Conservation (phyloP, 2,797 vertebrate genomes). For the Gadopsis bispinosus region DNA sequence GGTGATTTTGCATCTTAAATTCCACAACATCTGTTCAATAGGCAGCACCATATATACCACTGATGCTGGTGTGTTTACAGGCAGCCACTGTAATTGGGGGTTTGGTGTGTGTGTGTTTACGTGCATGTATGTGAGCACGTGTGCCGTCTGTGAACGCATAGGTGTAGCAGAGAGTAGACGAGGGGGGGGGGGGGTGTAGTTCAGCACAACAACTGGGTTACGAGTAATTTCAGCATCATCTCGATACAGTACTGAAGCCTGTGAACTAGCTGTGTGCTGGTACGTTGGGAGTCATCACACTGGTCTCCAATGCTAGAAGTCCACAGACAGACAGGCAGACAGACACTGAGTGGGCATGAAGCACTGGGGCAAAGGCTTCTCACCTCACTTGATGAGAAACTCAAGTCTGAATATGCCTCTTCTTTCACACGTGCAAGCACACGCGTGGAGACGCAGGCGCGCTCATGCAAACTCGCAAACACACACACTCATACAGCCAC, state of each 20-base stretch:
- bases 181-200: constrained; percentile 37
- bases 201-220: constrained; percentile 79
- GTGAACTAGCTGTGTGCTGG: constrained; percentile 59
- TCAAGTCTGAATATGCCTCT: constrained; percentile 50
- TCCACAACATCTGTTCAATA: constrained; percentile 93
- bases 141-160: constrained; percentile 67
- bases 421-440: constrained; percentile 49
- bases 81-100: constrained; percentile 77
- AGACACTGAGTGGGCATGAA: constrained; percentile 56
- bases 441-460: constrained; percentile 34
- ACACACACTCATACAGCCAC: constrained; percentile 46
- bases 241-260: constrained; percentile 43
- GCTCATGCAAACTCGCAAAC: constrained; percentile 43
- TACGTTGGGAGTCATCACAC: constrained; percentile 47
- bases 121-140: constrained; percentile 69
- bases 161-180: constrained; percentile 46
- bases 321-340: constrained; percentile 34
- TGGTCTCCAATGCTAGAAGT: constrained; percentile 17
- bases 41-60: constrained; percentile 76
- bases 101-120: constrained; percentile 55
- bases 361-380: constrained; percentile 55
- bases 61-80: constrained; percentile 79
- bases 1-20: constrained; percentile 89
- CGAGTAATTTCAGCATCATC: constrained; percentile 74
- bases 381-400: constrained; percentile 62